phyloP scores from a whole-genome alignment of 2,888 invertebrate species.

The Himalopsyche tibetana region DNA sequence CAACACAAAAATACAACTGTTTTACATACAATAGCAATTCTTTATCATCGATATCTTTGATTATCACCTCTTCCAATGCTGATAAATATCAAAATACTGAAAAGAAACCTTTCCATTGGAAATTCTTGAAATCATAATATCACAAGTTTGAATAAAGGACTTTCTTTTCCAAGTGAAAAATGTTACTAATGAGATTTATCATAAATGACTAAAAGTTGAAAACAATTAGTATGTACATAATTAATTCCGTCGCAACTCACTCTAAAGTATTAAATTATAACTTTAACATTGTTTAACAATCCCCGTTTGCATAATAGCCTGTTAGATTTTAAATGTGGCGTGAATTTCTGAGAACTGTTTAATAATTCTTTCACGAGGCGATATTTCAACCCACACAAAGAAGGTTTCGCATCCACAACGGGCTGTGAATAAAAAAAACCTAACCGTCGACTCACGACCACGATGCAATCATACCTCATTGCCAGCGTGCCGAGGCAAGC shows the following conservation, averaged over 20 bases:
- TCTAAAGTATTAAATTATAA: not conserved
- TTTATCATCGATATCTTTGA: too few relatives aligned
- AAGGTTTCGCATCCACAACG: slow-evolving; percentile 24
- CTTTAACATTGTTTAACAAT: not conserved
- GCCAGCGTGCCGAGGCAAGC: slow-evolving; percentile 20
- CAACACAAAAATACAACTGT: too few relatives aligned
- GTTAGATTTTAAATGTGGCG: not conserved
- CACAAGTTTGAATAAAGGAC: too few relatives aligned
- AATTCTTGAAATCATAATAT: too few relatives aligned
- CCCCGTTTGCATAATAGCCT: slow-evolving; percentile 2
- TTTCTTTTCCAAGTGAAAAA: too few relatives aligned
- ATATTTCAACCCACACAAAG: slow-evolving; percentile 42
- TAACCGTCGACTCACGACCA: slow-evolving; percentile 34
- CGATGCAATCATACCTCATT: slow-evolving; percentile 26
- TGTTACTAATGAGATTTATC: too few relatives aligned
- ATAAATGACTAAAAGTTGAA: too few relatives aligned
- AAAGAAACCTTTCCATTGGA: too few relatives aligned
- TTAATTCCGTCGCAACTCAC: not conserved
- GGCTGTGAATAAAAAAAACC: not conserved
- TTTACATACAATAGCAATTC: too few relatives aligned
- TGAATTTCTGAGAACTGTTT: slow-evolving; percentile 5
- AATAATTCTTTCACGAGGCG: slow-evolving; percentile 37
- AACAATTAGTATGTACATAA: not conserved
- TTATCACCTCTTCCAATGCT: too few relatives aligned
- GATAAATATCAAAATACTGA: too few relatives aligned